Evolutionary conservation across 2,797 vertebrate genomes (phyloP).

Genomic region (Danio tinwini): DNA sequence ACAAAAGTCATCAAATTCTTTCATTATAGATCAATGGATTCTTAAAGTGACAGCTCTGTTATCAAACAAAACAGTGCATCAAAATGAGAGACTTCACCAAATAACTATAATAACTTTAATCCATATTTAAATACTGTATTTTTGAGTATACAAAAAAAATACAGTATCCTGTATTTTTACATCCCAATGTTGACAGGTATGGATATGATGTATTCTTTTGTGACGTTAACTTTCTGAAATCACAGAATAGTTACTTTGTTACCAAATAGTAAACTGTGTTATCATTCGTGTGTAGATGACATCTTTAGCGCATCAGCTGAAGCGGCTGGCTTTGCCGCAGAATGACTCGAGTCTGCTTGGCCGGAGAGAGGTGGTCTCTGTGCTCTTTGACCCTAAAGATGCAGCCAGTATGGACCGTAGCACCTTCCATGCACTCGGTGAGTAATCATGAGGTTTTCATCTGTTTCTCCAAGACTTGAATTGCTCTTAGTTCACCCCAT

Average conservation of each 20-base stretch:
- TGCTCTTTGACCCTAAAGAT: slow-evolving; percentile 90
- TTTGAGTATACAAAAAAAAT: too few species aligned
- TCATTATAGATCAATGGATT: too few species aligned
- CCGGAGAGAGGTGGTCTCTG: slow-evolving; percentile 80
- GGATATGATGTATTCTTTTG: background rate
- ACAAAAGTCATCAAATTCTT: too few species aligned
- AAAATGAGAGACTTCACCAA: too few species aligned
- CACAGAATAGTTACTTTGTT: background rate
- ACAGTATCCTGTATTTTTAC: too few species aligned
- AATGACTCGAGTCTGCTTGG: slow-evolving; percentile 81
- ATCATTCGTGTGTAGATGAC: slow-evolving; percentile 79
- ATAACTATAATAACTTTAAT: too few species aligned
- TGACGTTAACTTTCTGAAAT: background rate
- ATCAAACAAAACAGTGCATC: too few species aligned
- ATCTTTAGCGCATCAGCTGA: slow-evolving; percentile 91
- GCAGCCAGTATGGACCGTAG: slow-evolving; percentile 87
- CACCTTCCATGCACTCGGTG: slow-evolving; percentile 92
- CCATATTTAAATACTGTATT: too few species aligned
- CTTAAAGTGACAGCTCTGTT: too few species aligned
- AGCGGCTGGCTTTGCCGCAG: slow-evolving; percentile 90
- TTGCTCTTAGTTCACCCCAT: too few species aligned
- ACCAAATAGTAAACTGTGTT: background rate
- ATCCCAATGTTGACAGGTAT: too few species aligned
- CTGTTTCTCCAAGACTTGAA: too few species aligned
- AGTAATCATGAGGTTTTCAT: slow-evolving; percentile 50